phyloP scores from a whole-genome alignment of 1,140 invertebrate genomes.

The Ridgeia piscesae region DNA sequence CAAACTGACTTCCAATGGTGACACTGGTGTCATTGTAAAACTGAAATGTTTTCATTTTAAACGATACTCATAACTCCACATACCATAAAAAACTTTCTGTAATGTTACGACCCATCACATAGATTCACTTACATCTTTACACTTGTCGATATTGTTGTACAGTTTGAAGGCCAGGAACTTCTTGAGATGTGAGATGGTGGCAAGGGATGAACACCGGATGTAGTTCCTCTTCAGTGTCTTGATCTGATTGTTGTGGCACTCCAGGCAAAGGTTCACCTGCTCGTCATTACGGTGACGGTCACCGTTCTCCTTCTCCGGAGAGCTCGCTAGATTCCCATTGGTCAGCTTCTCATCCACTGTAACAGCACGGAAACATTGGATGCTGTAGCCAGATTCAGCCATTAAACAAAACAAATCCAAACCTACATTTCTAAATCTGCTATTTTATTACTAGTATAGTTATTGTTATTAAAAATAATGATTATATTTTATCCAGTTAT shows the following conservation, averaged over 20 bases:
- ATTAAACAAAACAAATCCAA: no score
- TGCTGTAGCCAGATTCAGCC: conserved; percentile 42
- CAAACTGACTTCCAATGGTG: no score
- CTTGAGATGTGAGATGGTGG: conserved; percentile 94
- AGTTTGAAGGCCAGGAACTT: conserved; percentile 97
- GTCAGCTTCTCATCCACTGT: conserved; percentile 34
- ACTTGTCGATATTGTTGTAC: conserved; percentile 85
- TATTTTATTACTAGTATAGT: no score
- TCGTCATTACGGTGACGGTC: conserved; percentile 94
- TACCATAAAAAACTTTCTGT: no score
- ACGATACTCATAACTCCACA: no score
- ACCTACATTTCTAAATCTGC: no score
- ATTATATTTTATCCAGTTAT: no score
- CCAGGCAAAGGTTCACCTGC: conserved; percentile 66
- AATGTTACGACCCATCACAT: no score
- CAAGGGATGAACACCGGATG: conserved; percentile 91
- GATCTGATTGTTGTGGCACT: conserved; percentile 44
- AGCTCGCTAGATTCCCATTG: conserved; percentile 26
- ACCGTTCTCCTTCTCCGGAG: conserved; percentile 64
- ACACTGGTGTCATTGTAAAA: no score
- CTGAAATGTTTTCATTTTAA: no score
- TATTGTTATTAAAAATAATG: no score
- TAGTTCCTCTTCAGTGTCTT: conserved; percentile 66
- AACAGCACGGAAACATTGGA: conserved; percentile 16
- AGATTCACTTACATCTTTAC: conserved; percentile 76